These are phyloP conservation scores for Rhodinocichla rosea DNA, from an alignment of 2,113 vertebrate genomes.

Conservation along the genomic window DNA sequence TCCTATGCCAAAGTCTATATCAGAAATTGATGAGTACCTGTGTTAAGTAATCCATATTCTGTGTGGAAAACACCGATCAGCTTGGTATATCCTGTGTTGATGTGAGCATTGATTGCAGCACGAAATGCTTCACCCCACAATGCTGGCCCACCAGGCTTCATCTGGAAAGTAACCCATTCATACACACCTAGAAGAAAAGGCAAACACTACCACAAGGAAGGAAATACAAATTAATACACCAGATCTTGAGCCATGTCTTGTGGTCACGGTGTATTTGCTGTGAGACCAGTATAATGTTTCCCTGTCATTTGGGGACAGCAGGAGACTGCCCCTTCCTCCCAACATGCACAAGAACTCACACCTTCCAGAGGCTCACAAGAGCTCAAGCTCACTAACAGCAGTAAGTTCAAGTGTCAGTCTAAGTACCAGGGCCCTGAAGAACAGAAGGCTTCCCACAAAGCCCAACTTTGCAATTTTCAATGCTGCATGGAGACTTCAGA, in stretches of 20 bases:
- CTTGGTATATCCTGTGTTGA: slow-evolving; percentile 80
- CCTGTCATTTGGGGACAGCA: not conserved
- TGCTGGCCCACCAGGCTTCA: slow-evolving; percentile 87
- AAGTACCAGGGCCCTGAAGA: not conserved
- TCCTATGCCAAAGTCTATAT: not conserved
- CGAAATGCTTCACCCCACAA: slow-evolving; percentile 84
- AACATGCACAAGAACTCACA: not conserved
- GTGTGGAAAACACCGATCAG: slow-evolving; percentile 86
- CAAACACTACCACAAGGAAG: not conserved
- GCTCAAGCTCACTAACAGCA: not conserved
- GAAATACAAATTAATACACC: not conserved
- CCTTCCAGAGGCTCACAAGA: not conserved
- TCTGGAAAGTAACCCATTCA: slow-evolving; percentile 85
- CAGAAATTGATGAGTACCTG: slow-evolving; percentile 68
- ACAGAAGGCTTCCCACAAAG: not conserved
- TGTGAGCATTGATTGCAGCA: slow-evolving; percentile 75
- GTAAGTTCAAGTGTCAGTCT: not conserved
- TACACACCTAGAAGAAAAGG: slow-evolving; percentile 80
- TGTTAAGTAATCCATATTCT: slow-evolving; percentile 85
- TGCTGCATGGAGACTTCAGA: not conserved
- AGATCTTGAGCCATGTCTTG: not conserved
- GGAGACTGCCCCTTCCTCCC: not conserved
- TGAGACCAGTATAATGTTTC: not conserved
- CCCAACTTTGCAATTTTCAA: not conserved
- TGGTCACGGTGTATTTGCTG: rapidly evolving